phyloP scores from a whole-genome alignment of 2,888 invertebrate genomes.

The Myathropa florea region DNA sequence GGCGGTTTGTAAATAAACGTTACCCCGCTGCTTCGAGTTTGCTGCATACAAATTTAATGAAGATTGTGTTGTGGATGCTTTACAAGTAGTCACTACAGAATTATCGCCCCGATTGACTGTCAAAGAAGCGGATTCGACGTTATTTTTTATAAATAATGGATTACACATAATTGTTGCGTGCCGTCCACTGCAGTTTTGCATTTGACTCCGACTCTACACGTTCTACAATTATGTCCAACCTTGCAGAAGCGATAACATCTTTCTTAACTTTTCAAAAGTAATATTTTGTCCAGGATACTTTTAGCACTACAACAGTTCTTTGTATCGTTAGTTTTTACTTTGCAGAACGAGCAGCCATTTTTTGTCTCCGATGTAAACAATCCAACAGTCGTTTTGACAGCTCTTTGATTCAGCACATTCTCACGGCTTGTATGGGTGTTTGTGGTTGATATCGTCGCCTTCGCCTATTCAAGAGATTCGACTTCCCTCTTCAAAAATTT shows the following conservation, averaged over 20 bases:
- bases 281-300: conserved; percentile 1
- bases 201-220: not conserved
- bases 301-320: conserved; percentile 14
- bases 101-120: no score
- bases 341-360: conserved; percentile 25
- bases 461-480: no score
- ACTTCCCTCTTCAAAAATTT: no score
- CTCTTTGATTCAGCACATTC: not conserved
- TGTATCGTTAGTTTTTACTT: conserved; percentile 1
- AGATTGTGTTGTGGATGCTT: not conserved
- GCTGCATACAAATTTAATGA: not conserved
- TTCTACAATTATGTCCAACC: not conserved
- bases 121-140: not conserved
- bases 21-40: not conserved
- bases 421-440: not conserved
- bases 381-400: conserved; percentile 35
- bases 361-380: conserved; percentile 28
- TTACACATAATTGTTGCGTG: not conserved
- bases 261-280: not conserved
- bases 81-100: not conserved
- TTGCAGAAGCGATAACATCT: conserved; percentile 14
- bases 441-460: no score
- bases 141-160: not conserved
- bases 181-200: conserved; percentile 4
- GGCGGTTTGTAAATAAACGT: not conserved